These are phyloP conservation scores for Melanotus villosus DNA, from an alignment of 2,888 invertebrate species.

Conservation along the genomic window DNA sequence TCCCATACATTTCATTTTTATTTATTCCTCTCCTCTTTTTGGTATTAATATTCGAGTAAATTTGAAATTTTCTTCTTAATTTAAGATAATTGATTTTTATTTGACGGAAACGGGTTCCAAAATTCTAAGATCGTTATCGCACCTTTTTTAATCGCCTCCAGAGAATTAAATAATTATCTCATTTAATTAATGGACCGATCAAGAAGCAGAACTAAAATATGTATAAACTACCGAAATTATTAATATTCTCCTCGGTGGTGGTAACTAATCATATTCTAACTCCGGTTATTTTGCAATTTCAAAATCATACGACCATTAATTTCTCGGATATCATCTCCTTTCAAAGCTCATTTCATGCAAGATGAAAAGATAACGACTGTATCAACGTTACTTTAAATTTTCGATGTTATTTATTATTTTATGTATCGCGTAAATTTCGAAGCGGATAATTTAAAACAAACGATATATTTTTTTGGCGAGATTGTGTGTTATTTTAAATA, in stretches of 20 bases:
- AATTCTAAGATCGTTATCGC: constrained; percentile 16
- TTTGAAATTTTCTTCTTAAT: not conserved
- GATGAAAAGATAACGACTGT: too few species aligned
- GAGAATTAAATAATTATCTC: constrained; percentile 11
- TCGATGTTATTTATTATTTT: too few species aligned
- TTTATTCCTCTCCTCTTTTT: not conserved
- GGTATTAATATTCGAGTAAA: constrained; percentile 3
- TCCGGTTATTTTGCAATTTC: not conserved
- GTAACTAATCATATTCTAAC: not conserved
- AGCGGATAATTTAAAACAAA: too few species aligned
- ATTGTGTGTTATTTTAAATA: too few species aligned
- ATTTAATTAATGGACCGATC: not conserved
- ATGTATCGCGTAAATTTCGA: too few species aligned
- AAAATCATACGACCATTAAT: not conserved
- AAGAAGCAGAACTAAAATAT: constrained; percentile 2
- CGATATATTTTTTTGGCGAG: too few species aligned
- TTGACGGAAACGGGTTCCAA: constrained; percentile 1
- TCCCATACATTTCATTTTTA: constrained; percentile 2
- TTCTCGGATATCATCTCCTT: not conserved
- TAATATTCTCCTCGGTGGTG: not conserved
- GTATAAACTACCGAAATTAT: not conserved
- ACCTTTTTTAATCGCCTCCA: not conserved
- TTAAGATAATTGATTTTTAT: constrained; percentile 16
- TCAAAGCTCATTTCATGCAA: too few species aligned
- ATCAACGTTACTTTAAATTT: too few species aligned